Evolutionary conservation across 2,888 invertebrate species (phyloP).

Genomic region (Herminia tarsipennalis): DNA sequence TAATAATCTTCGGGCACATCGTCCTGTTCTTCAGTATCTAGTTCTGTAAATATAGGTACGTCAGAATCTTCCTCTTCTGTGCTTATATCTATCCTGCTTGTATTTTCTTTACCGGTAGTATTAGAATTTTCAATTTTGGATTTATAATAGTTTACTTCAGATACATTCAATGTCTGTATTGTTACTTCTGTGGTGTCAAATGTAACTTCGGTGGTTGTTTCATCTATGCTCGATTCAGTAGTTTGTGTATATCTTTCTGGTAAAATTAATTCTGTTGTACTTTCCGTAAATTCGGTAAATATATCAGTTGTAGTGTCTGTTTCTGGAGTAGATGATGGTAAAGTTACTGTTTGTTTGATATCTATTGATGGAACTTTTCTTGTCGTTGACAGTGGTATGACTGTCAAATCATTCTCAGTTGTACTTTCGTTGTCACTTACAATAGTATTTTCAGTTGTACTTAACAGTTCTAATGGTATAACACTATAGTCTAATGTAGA

Average conservation of each 20-base stretch:
- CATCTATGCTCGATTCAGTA: constrained; percentile 16
- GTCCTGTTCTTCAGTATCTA: constrained; percentile 63
- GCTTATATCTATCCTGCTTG: constrained; percentile 35
- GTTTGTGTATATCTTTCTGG: constrained; percentile 29
- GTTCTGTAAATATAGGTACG: constrained; percentile 68
- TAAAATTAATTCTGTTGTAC: constrained; percentile 24
- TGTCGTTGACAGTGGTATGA: constrained; percentile 71
- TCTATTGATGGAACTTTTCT: constrained; percentile 53
- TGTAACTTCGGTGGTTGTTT: constrained; percentile 26
- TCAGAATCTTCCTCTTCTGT: constrained; percentile 54
- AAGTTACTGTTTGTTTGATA: constrained; percentile 61
- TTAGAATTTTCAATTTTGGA: constrained; percentile 14
- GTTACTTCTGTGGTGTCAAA: constrained; percentile 16
- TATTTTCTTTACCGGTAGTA: constrained; percentile 13
- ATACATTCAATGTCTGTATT: constrained; percentile 16
- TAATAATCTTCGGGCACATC: constrained; percentile 80
- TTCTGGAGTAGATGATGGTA: constrained; percentile 57
- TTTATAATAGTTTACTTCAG: constrained; percentile 19
- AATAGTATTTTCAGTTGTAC: constrained; percentile 69
- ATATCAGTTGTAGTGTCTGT: constrained; percentile 39
- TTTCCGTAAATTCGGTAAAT: constrained; percentile 32
- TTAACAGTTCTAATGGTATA: constrained; percentile 75
- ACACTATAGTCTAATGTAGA: constrained; percentile 66
- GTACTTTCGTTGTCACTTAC: constrained; percentile 67
- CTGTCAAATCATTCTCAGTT: constrained; percentile 69